These are phyloP conservation scores for Tyrannus savana DNA, from an alignment of 2,113 vertebrate species.

Conservation along the genomic window DNA sequence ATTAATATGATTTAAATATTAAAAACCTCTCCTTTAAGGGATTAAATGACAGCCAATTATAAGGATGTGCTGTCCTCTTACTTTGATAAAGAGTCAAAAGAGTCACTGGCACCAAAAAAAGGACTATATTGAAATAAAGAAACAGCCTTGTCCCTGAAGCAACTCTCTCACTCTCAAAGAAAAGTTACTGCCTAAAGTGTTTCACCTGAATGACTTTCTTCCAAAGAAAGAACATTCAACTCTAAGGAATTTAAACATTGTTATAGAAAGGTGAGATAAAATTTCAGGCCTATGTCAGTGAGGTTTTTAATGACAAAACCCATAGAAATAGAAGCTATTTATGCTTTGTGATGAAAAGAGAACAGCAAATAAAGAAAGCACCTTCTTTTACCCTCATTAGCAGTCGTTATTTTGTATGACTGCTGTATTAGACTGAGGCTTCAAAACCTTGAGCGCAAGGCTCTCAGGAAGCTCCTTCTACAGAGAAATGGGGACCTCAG, in stretches of 20 bases:
- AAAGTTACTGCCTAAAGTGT: constrained; percentile 25
- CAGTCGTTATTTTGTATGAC: neutral
- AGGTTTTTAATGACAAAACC: neutral
- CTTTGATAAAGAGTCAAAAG: constrained; percentile 10
- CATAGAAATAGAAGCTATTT: neutral
- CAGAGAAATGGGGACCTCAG: neutral
- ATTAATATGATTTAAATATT: constrained; percentile 49
- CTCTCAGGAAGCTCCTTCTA: neutral
- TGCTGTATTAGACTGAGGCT: neutral
- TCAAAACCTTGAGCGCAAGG: neutral
- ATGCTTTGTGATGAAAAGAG: neutral
- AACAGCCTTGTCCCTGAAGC: constrained; percentile 31
- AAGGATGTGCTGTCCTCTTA: constrained; percentile 6
- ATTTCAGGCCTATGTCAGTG: neutral
- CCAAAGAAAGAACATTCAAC: neutral
- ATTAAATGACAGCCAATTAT: constrained; percentile 42
- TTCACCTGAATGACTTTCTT: constrained; percentile 6
- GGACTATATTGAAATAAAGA: constrained; percentile 33
- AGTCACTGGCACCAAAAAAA: neutral
- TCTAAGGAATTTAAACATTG: neutral
- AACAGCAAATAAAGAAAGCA: neutral
- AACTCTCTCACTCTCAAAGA: neutral
- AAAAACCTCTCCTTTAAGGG: neutral
- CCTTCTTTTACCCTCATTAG: neutral
- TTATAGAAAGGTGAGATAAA: neutral